Conservation (phyloP, 53 echinoderm and acorn worm species). For the Actinopyga echinites region DNA sequence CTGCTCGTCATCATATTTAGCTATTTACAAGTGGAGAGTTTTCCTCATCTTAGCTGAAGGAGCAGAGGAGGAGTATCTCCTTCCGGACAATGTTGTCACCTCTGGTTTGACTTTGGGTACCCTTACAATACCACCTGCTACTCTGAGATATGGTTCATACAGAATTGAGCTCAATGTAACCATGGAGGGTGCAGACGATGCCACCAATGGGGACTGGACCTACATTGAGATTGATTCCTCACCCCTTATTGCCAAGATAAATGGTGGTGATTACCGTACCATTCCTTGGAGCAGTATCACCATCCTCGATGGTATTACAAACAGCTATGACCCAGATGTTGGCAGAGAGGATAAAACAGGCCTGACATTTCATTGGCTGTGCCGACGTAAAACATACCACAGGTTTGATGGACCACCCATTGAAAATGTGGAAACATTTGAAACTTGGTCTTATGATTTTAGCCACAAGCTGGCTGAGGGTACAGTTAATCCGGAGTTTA, state of each 20-base stretch:
- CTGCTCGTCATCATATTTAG: conserved; percentile 11
- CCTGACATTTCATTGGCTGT: conserved; percentile 63
- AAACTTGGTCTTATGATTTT: conserved; percentile 62
- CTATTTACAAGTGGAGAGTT: conserved; percentile 15
- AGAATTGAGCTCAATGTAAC: conserved; percentile 73
- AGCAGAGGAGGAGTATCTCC: not conserved
- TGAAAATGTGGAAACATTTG: conserved; percentile 65
- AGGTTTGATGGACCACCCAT: conserved; percentile 16
- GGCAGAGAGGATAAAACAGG: conserved; percentile 12
- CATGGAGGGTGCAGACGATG: conserved; percentile 58
- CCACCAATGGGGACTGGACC: conserved; percentile 34
- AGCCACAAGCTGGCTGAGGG: not conserved
- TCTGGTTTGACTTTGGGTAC: conserved; percentile 44
- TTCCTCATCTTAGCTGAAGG: not conserved
- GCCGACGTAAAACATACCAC: conserved; percentile 66
- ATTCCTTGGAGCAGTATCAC: conserved; percentile 43
- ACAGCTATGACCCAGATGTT: conserved; percentile 65
- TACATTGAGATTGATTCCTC: conserved; percentile 50
- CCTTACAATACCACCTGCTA: conserved; percentile 48
- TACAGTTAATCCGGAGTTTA: not conserved
- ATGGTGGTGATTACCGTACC: conserved; percentile 60
- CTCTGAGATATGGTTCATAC: conserved; percentile 59
- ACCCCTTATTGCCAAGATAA: conserved; percentile 53
- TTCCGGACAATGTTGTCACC: conserved; percentile 23
- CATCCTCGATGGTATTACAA: conserved; percentile 47